A percentile compares a stretch with the other conserved stretches of the same genome.
Evolutionary conservation across 2,888 invertebrate species (phyloP).

Genomic region (Himalopsyche japonica): DNA sequence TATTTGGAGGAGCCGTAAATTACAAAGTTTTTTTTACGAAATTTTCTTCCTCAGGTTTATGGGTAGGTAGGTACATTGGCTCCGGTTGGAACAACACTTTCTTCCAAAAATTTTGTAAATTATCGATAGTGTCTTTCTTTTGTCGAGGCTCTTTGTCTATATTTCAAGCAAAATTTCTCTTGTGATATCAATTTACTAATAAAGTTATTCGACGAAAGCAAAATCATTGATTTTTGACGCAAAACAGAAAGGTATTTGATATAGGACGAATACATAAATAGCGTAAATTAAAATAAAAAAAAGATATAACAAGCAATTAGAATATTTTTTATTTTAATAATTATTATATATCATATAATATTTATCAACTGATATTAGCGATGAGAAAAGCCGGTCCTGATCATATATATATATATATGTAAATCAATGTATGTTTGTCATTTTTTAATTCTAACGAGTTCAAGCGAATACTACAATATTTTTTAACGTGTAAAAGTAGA

Average conservation of each 20-base stretch:
- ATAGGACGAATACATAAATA: too few relatives aligned
- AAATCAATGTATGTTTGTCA: too few relatives aligned
- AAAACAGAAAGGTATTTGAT: neutral
- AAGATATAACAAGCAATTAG: too few relatives aligned
- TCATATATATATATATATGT: too few relatives aligned
- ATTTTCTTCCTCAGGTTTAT: neutral
- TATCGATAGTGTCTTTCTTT: neutral
- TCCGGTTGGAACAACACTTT: neutral
- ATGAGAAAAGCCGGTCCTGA: too few relatives aligned
- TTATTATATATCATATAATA: too few relatives aligned
- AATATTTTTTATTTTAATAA: too few relatives aligned
- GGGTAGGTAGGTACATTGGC: neutral
- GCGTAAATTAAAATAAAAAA: too few relatives aligned
- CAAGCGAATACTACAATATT: too few relatives aligned
- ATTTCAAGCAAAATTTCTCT: neutral
- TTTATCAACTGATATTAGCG: too few relatives aligned
- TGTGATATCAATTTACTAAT: neutral
- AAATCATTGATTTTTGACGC: neutral
- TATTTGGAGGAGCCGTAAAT: constrained; percentile 25
- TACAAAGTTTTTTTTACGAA: constrained; percentile 16
- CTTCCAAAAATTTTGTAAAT: neutral
- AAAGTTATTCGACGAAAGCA: neutral
- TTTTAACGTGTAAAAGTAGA: too few relatives aligned
- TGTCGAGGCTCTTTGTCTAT: neutral
- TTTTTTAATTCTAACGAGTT: too few relatives aligned